Conservation (phyloP, 2,888 invertebrate species). For the Antitype chi region DNA sequence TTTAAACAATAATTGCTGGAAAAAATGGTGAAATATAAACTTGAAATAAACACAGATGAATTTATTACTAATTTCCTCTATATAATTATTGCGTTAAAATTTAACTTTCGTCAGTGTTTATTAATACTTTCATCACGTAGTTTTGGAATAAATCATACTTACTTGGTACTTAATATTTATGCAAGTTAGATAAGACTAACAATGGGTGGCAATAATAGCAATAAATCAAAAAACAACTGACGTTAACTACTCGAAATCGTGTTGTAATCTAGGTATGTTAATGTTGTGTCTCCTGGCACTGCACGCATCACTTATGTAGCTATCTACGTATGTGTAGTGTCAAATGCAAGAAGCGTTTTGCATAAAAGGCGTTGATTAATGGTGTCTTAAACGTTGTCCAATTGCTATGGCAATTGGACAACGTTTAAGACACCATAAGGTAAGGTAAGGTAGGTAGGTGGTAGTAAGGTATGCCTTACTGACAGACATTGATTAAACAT, state of each 20-base stretch:
- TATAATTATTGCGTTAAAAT: neutral
- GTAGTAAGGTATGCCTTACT: too few relatives aligned
- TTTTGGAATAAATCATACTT: neutral
- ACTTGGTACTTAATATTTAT: conserved; percentile 1
- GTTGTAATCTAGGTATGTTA: conserved; percentile 23
- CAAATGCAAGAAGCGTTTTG: neutral
- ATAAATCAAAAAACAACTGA: conserved; percentile 33
- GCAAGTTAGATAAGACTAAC: conserved; percentile 14
- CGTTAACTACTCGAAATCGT: neutral
- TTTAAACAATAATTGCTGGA: neutral
- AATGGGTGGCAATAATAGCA: conserved; percentile 2
- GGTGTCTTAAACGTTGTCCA: neutral
- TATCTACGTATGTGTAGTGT: neutral
- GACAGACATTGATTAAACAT: too few relatives aligned
- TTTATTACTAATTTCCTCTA: neutral
- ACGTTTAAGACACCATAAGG: too few relatives aligned
- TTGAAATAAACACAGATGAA: neutral
- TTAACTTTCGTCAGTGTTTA: neutral
- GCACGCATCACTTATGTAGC: neutral
- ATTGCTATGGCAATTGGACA: too few relatives aligned
- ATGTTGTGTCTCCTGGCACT: conserved; percentile 6
- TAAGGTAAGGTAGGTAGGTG: too few relatives aligned
- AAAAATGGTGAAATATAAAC: neutral
- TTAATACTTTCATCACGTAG: neutral
- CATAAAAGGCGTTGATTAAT: neutral